Conservation (phyloP, 2,113 vertebrate species). For the Malurus elegans region DNA sequence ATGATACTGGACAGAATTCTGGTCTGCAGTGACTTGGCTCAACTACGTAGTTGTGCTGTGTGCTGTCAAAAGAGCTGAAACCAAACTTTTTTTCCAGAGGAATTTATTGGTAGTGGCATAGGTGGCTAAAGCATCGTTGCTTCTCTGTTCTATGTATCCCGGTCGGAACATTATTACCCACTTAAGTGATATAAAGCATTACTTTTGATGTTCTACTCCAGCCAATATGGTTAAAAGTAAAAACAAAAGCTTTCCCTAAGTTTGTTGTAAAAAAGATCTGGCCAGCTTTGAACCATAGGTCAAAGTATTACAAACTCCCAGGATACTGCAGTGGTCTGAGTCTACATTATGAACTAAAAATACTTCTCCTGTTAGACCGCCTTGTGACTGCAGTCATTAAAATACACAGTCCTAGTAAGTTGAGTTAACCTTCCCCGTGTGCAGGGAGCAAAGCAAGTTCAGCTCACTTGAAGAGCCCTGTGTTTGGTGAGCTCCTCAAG, state of each 20-base stretch:
- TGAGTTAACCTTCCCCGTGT: not conserved
- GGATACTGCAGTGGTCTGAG: not conserved
- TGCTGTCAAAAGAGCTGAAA: not conserved
- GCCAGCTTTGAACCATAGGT: not conserved
- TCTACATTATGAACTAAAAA: not conserved
- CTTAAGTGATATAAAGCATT: not conserved
- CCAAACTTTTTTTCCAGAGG: not conserved
- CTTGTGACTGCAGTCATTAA: slow-evolving; percentile 20
- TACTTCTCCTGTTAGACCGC: not conserved
- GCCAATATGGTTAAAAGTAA: not conserved
- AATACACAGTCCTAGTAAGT: not conserved
- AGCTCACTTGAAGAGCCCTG: not conserved
- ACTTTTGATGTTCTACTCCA: not conserved
- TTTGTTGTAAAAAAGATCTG: not conserved
- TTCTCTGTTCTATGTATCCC: not conserved
- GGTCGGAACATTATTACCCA: not conserved
- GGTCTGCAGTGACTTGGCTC: not conserved
- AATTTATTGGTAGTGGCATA: not conserved
- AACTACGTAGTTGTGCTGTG: not conserved
- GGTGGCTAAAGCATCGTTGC: not conserved
- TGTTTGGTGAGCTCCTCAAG: not conserved
- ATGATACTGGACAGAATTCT: not conserved
- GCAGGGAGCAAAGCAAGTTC: not conserved
- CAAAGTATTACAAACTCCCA: slow-evolving; percentile 37
- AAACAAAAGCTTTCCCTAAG: not conserved